Percentiles rank a stretch among this genome's conserved stretches.
These are phyloP conservation scores for Agonopterix subpropinquella DNA, from an alignment of 2,888 invertebrate species.

Conservation along the genomic window DNA sequence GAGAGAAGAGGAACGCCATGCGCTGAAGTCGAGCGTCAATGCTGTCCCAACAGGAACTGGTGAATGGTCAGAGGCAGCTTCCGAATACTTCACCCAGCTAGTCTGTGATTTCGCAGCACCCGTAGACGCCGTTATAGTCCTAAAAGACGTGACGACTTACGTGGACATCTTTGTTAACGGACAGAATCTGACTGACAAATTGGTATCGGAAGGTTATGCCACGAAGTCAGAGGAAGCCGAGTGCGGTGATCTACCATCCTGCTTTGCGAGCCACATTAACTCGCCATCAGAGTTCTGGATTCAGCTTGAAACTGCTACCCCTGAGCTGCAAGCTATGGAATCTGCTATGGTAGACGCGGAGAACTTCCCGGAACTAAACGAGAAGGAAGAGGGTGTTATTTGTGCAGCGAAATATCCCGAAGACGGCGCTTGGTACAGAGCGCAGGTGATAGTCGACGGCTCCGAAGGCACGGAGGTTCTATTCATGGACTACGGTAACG, in stretches of 20 bases:
- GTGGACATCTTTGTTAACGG: slow-evolving; percentile 79
- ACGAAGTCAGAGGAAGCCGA: slow-evolving; percentile 66
- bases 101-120: slow-evolving; percentile 68
- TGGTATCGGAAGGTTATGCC: slow-evolving; percentile 77
- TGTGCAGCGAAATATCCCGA: slow-evolving; percentile 81
- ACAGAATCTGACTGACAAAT: slow-evolving; percentile 75
- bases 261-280: slow-evolving; percentile 84
- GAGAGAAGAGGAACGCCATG: slow-evolving; percentile 71
- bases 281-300: slow-evolving; percentile 87
- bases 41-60: slow-evolving; percentile 78
- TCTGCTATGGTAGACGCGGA: slow-evolving; percentile 73
- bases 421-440: slow-evolving; percentile 80
- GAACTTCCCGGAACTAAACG: slow-evolving; percentile 64
- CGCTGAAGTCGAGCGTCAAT: slow-evolving; percentile 80
- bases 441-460: slow-evolving; percentile 75
- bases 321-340: slow-evolving; percentile 76
- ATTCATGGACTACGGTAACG: slow-evolving; percentile 83
- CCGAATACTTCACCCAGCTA: slow-evolving; percentile 69
- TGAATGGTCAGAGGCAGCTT: slow-evolving; percentile 80
- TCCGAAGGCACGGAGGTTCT: slow-evolving; percentile 77
- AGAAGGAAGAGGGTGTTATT: slow-evolving; percentile 68
- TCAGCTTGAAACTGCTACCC: slow-evolving; percentile 79
- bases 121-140: slow-evolving; percentile 70
- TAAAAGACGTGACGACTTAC: slow-evolving; percentile 77
- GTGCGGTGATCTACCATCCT: slow-evolving; percentile 69